phyloP scores from a whole-genome alignment of 2,797 vertebrate species.

The Oreortyx pictus region DNA sequence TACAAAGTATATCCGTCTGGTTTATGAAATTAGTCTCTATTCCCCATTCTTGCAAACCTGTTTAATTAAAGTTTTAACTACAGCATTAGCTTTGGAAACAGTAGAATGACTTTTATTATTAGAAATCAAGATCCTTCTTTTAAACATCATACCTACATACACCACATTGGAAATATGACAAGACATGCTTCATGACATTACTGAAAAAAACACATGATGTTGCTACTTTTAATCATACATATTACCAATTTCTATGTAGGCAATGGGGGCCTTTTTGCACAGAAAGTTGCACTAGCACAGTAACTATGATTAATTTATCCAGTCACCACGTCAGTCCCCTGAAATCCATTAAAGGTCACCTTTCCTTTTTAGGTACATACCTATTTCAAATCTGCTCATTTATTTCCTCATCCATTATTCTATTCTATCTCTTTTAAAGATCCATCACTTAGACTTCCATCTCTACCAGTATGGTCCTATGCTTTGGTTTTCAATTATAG shows the following conservation, averaged over 20 bases:
- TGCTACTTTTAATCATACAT: background rate
- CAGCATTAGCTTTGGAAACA: slow-evolving; percentile 74
- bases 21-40: slow-evolving; percentile 78
- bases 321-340: slow-evolving; percentile 28
- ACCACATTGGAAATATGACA: slow-evolving; percentile 13
- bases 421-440: slow-evolving; percentile 38
- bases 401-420: slow-evolving; percentile 58
- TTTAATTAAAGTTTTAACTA: slow-evolving; percentile 84
- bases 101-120: slow-evolving; percentile 73
- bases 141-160: slow-evolving; percentile 39
- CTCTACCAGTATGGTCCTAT: slow-evolving; percentile 54
- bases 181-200: background rate
- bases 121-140: slow-evolving; percentile 65
- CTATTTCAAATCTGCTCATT: slow-evolving; percentile 54
- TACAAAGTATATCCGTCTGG: slow-evolving; percentile 80
- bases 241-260: background rate
- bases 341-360: slow-evolving; percentile 62
- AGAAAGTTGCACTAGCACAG: slow-evolving; percentile 19
- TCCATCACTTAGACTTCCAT: slow-evolving; percentile 53
- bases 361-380: slow-evolving; percentile 35
- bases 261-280: slow-evolving; percentile 41
- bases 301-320: slow-evolving; percentile 64
- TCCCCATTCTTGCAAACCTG: slow-evolving; percentile 71
- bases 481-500: slow-evolving; percentile 65
- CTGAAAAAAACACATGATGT: background rate